Conservation (phyloP, 2,888 invertebrate genomes). For the Phyllotreta striolata region DNA sequence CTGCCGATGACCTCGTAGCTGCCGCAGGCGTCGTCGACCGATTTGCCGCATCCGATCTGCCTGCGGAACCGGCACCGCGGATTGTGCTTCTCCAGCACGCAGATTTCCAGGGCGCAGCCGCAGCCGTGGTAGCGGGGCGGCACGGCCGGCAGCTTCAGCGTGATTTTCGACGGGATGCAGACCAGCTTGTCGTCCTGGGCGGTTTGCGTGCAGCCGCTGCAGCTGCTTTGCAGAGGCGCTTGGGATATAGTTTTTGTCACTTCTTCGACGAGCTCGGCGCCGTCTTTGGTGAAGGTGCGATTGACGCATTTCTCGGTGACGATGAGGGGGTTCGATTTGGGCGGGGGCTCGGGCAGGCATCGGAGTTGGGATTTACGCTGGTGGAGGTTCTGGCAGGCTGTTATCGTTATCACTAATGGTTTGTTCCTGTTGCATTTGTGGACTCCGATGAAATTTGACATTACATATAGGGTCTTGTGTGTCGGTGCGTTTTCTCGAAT, state of each 20-base stretch:
- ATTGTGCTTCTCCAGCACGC: slow-evolving; percentile 48
- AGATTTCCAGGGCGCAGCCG: slow-evolving; percentile 48
- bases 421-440: slow-evolving; percentile 28
- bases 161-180: neutral
- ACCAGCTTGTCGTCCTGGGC: too few relatives aligned
- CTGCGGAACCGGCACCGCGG: slow-evolving; percentile 38
- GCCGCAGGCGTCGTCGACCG: slow-evolving; percentile 43
- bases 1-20: slow-evolving; percentile 46
- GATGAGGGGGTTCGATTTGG: slow-evolving; percentile 7
- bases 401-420: slow-evolving; percentile 39
- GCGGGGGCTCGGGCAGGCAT: neutral
- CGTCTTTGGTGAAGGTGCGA: too few relatives aligned
- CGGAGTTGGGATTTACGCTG: neutral
- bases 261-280: too few relatives aligned
- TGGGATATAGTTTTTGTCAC: too few relatives aligned
- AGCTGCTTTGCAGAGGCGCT: too few relatives aligned
- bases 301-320: neutral
- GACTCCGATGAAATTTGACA: slow-evolving; percentile 35
- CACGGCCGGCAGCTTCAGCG: slow-evolving; percentile 31
- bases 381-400: slow-evolving; percentile 36
- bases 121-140: slow-evolving; percentile 44
- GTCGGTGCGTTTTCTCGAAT: too few relatives aligned
- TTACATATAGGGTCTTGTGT: too few relatives aligned
- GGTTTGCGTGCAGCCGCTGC: too few relatives aligned
- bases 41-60: too few relatives aligned